Base-by-base conservation (phyloP, 2,797 vertebrate genomes). In the Poeciliopsis infans region DNA sequence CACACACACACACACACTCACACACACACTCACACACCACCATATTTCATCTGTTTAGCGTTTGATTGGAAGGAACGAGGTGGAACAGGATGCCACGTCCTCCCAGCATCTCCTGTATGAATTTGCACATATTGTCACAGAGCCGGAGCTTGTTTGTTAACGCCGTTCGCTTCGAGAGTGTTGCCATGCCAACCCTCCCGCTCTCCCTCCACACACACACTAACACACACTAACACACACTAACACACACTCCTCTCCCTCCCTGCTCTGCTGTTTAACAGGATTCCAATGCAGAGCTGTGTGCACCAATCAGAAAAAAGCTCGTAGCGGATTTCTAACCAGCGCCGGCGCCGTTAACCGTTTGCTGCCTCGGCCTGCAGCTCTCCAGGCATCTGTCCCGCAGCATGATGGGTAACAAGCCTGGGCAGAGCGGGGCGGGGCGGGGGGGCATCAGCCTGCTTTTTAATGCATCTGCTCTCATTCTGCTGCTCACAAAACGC, bases 221-320 rank as follows among this genome's bases (percentile, higher is more conserved):
- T 7, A 7, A 61, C 59, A 61, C 59, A 31, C 57, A 61, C 57
- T 57, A 2, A 31, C 31, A 31, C 31, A 31, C 31, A 31, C 31
- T 31, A 2, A 31, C 31, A 31, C 59, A 31, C 57, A 61, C 57
- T 57, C 53, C 36, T 57, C 79, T 74, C 66, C 78, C 80, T 81
- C 83, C 45, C 85, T 88, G 87, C 88, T 87, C 84, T 90, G 89
- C 91, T 94, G 88, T 94, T 93, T 83, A 94, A 93, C 91, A 90
- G 91, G 92, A 94, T 94, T 92, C 93, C 94, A 91, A 93, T 94
- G 93, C 94, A 94, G 93, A 93, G 90, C 87, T 86, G 47, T 78
- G 79, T 80, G 81, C 91, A 89, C 94, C 93, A 94, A 95, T 94
- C 92, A 92, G 93, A 90, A 86, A 79, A 87, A 91, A 90, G 91